Evolutionary conservation across 2,113 vertebrate species (phyloP), one percentile per base, ranked within the genome.

Genomic region (Peromyscus leucopus): DNA sequence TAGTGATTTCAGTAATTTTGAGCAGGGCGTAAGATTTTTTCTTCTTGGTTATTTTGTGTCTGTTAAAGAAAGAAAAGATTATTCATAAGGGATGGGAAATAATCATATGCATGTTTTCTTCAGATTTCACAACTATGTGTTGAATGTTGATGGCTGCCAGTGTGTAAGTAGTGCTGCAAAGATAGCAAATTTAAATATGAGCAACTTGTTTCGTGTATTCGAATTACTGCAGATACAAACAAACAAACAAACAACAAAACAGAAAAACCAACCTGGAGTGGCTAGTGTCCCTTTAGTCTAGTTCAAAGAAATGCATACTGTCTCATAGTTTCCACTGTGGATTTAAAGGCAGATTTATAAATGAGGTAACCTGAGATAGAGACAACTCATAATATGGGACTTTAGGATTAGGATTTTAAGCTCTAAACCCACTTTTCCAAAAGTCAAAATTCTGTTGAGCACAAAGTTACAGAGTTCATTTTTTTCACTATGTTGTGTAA

Each of bases 1-100:
- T 92, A 67, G 46, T 72, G 63, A 95, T 94, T 93, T 16, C 71
- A 93, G 72, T 95, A 82, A 96, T 39, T 78, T 95, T 96, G 76
- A 89, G 61, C 71, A 79, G 4, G 75, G 7, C 92, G 12, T 69
- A 75, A 94, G 22, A 89, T 48, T 90, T 95, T 95, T 90, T 36
- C 75, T 97, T 94, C 65, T 75, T 95, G 4, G 61, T 97, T 71
- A 95, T 16, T 21, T 86, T 0, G 4, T 89, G 4, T 87, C 94
- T 95, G 39, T 94, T 90, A 92, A 79, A 24, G 17, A 75, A 88
- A 11, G 15, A 79, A 24, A 19, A 16, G 63, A 82, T 51, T 95
- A 0, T 21, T 93, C 93, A 83, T 76, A 92, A 67, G 78, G 57
- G 2, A 55, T 16, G 33, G 67, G 89, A 13, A 21, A 92, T 26